Base-by-base conservation (phyloP, 1,140 invertebrate species). In the Mactra quadrangularis region DNA sequence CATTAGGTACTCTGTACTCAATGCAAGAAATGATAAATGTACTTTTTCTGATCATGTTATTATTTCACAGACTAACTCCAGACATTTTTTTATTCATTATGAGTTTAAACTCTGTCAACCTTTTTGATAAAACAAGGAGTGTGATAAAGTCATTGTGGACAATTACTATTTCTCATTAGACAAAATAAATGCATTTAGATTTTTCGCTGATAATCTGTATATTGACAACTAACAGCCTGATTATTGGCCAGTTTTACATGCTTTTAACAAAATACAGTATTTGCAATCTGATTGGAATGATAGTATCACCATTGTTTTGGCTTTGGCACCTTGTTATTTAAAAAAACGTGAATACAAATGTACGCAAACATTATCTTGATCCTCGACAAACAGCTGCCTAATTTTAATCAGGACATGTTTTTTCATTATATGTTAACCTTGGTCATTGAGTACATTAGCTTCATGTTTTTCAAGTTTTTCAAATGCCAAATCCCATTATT, bases 121-220 rank as follows among this genome's bases (percentile, higher is more conserved):
- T 38, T 19, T 35, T 27, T 31, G 22, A 25, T 22, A 6, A 19
- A 13, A 35, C n/a, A 62, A 27, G 27, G 17, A 41, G 31, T 1
- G 35, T 55, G 70, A 50, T 68, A 68, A 50, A 55, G 53, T 57
- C 53, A 38, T 47, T 72, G 29, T 22, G n/a, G 35, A 76, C 74
- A 76, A 64, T 62, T 76, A 76, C 62, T 53, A 29, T 76, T 62
- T 62, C 62, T 60, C 62, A 57, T 22, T 64, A 41, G 74, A 76
- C 74, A 76, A 64, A 47, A 62, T 76, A 76, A 76, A 76, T 76
- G 74, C 74, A 76, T 76, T 76, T 45, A 76, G 74, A 76, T 76
- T n/a, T 19, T 76, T 19, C 47, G 19, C 6, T 6, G 74, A 76
- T 76, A 76, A 41, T 50, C 55, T 9, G 25, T n/a, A 62, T 38